phyloP scores from a whole-genome alignment of 2,888 invertebrate genomes.

The Chloromyia formosa region DNA sequence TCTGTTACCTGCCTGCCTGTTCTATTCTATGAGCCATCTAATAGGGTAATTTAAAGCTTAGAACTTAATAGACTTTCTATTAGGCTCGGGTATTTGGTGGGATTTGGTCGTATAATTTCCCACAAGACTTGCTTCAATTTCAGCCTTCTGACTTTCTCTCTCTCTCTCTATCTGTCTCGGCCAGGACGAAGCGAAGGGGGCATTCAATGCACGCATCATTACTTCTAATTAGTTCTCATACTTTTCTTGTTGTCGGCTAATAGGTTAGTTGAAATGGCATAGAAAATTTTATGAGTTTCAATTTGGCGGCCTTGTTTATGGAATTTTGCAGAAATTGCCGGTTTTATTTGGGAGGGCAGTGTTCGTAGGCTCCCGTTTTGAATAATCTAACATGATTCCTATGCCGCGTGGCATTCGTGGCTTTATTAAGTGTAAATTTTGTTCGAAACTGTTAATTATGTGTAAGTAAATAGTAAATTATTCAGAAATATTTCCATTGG shows the following conservation, averaged over 20 bases:
- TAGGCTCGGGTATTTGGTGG: slow-evolving; percentile 34
- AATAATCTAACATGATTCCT: too few relatives aligned
- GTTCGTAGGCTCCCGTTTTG: too few relatives aligned
- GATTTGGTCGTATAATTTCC: slow-evolving; percentile 27
- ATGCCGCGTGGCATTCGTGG: too few relatives aligned
- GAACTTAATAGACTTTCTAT: slow-evolving; percentile 41
- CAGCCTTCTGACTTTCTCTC: not conserved
- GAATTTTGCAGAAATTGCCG: not conserved
- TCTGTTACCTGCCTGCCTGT: slow-evolving; percentile 34
- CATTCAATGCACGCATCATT: slow-evolving; percentile 32
- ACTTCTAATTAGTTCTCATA: slow-evolving; percentile 37
- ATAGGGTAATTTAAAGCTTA: slow-evolving; percentile 43
- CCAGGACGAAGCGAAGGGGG: not conserved
- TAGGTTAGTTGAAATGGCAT: slow-evolving; percentile 32
- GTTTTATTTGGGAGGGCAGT: too few relatives aligned
- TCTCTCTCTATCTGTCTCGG: too few relatives aligned
- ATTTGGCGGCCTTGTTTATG: slow-evolving; percentile 29
- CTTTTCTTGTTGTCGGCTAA: slow-evolving; percentile 31
- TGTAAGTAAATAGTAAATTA: too few relatives aligned
- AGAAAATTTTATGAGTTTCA: slow-evolving; percentile 30
- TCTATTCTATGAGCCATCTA: slow-evolving; percentile 39
- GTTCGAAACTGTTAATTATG: too few relatives aligned
- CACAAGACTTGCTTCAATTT: slow-evolving; percentile 6
- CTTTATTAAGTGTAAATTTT: too few relatives aligned
- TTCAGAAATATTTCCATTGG: too few relatives aligned